Conservation (phyloP, 2,888 invertebrate species). For the Drosophila sordidapex region DNA sequence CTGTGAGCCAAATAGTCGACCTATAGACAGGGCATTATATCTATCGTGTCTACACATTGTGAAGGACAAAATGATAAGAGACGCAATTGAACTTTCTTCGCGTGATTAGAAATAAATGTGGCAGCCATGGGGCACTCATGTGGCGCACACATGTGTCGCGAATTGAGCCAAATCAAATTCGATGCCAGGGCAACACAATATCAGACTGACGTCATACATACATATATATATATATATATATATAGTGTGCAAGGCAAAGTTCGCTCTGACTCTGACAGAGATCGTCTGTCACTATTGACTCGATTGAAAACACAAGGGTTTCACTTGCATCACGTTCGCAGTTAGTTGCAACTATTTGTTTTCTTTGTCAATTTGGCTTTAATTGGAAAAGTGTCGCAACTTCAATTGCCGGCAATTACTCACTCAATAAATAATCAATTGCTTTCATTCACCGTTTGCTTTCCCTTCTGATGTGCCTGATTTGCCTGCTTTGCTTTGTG, state of each 20-base stretch:
- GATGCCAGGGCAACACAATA: conserved; percentile 18
- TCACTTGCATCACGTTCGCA: conserved; percentile 16
- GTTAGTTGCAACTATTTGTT: conserved; percentile 30
- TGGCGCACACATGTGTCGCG: conserved; percentile 50
- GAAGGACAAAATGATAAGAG: conserved; percentile 78
- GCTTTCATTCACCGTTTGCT: not conserved
- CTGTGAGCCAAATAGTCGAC: not conserved
- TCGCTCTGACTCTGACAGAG: conserved; percentile 13
- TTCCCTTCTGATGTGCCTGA: not conserved
- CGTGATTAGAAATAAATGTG: conserved; percentile 52
- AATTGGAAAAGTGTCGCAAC: conserved; percentile 50
- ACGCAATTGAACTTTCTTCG: conserved; percentile 71
- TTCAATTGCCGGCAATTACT: conserved; percentile 66
- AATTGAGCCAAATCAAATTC: conserved; percentile 39
- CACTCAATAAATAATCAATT: conserved; percentile 18
- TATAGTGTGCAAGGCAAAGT: not conserved
- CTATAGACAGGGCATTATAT: not conserved
- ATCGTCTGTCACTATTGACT: conserved; percentile 57
- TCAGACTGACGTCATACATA: conserved; percentile 34
- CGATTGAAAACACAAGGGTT: conserved; percentile 36
- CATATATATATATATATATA: too few relatives aligned
- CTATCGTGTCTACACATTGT: conserved; percentile 16
- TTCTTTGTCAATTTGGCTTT: not conserved
- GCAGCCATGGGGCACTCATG: conserved; percentile 56
- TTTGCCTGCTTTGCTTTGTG: not conserved